Evolutionary conservation across 1,140 invertebrate genomes (phyloP).

Genomic region (Colletes gigas): DNA sequence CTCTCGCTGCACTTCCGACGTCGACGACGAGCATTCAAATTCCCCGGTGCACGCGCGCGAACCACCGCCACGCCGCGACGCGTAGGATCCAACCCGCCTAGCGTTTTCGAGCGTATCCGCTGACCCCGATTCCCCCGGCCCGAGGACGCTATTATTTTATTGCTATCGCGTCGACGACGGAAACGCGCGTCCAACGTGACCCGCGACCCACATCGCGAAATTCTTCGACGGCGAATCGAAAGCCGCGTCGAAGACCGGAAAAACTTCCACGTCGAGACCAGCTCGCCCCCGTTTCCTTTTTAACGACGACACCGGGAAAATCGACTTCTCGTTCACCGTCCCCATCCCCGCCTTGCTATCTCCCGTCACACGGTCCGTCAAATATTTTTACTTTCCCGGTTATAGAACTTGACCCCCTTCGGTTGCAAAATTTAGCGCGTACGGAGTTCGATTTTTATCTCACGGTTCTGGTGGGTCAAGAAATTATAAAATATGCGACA

Average conservation of each 20-base stretch:
- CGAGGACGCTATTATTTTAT: conserved; percentile 38
- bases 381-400: too few species aligned
- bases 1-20: conserved; percentile 34
- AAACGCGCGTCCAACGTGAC: conserved; percentile 20
- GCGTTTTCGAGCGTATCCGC: conserved; percentile 26
- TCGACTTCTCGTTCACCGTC: not conserved
- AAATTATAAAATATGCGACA: too few species aligned
- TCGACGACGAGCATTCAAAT: conserved; percentile 34
- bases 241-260: not conserved
- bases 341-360: not conserved
- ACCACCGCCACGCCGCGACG: conserved; percentile 15
- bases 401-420: too few species aligned
- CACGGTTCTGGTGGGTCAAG: too few species aligned
- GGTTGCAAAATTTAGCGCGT: too few species aligned
- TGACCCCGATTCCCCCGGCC: conserved; percentile 52
- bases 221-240: not conserved
- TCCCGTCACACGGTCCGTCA: too few species aligned
- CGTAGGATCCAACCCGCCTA: conserved; percentile 23
- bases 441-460: too few species aligned
- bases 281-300: not conserved
- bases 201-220: conserved; percentile 32
- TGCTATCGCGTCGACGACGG: conserved; percentile 26
- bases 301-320: not conserved
- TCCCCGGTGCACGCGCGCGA: not conserved
- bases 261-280: not conserved